phyloP scores from a whole-genome alignment of 2,113 vertebrate species.

The Cryptotis parvus region DNA sequence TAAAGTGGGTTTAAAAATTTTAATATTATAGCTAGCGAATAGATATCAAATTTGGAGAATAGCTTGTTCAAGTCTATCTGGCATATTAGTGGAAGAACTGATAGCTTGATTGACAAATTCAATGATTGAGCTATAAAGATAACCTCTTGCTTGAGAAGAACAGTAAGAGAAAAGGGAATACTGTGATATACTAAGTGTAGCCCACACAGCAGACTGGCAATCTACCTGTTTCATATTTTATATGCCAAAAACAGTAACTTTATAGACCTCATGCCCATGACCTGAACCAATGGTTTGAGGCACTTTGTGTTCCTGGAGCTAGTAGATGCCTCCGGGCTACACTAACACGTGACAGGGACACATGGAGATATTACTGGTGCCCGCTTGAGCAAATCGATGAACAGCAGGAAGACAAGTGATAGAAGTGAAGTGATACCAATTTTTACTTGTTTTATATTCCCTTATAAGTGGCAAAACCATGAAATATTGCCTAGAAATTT shows the following conservation, averaged over 20 bases:
- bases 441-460: background rate
- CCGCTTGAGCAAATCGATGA: too few species aligned
- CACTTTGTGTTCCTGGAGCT: too few species aligned
- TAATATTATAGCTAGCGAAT: background rate
- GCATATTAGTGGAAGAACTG: background rate
- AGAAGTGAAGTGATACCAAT: background rate
- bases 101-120: background rate
- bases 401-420: too few species aligned
- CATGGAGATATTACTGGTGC: too few species aligned
- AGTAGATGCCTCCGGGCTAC: too few species aligned
- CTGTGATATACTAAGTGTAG: background rate
- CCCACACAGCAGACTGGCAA: too few species aligned
- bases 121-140: background rate
- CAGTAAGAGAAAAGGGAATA: background rate
- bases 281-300: too few species aligned
- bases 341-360: too few species aligned
- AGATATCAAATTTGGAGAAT: background rate
- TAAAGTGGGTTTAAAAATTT: background rate
- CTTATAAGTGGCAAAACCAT: background rate
- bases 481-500: constrained; percentile 17
- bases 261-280: too few species aligned
- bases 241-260: too few species aligned
- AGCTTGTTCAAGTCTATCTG: background rate
- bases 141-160: constrained; percentile 1
- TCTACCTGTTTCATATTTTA: too few species aligned